Evolutionary conservation across 2,797 vertebrate species (phyloP), one percentile per base, ranked within the genome.

Genomic region (Mormyrus proboscirostris): DNA sequence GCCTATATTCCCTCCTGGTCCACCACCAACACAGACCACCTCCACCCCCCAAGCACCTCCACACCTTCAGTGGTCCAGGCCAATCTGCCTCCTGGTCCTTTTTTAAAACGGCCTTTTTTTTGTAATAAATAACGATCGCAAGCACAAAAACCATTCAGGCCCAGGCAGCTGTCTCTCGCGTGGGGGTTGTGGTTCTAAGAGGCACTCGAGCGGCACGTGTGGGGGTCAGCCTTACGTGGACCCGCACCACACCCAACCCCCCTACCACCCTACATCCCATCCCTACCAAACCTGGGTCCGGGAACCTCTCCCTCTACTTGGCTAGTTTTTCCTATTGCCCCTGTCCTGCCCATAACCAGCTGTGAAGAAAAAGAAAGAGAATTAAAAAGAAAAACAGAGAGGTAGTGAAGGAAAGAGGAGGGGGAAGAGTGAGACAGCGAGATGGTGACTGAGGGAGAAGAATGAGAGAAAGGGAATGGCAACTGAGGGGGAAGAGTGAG

Each of bases 181-280:
- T 69, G 87, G 57, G 57, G 57, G 50, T 33, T 55, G 29, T 38
- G 29, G 50, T 57, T 47, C 41, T 62, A 49, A 88, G 87, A 88
- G 87, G 87, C 55, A 88, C 87, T 88, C 87, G 59, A 88, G 87
- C 41, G 87, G 87, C 87, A 88, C 87, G 55, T 49, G 87, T 88
- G 87, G 59, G 86, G 87, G 59, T 88, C 87, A 88, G 87, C 22
- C 44, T 44, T 85, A n/a, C 0, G 19, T 47, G 59, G n/a, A 44
- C 41, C 59, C n/a, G n/a, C 41, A 69, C 22, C 59, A n/a, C 59
- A 59, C 57, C 57, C 86, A 87, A 33, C 84, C 25, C 22, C 25
- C 25, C 4, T 10, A 73, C 50, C 25, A 29, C 22, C 53, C 55
- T 10, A 55, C 41, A 62, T 55, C 33, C 55, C 57, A 65, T n/a